A percentile compares a stretch with the other conserved stretches of the same genome.
Conservation (phyloP, 2,113 vertebrate genomes). For the Sylvietta virens region DNA sequence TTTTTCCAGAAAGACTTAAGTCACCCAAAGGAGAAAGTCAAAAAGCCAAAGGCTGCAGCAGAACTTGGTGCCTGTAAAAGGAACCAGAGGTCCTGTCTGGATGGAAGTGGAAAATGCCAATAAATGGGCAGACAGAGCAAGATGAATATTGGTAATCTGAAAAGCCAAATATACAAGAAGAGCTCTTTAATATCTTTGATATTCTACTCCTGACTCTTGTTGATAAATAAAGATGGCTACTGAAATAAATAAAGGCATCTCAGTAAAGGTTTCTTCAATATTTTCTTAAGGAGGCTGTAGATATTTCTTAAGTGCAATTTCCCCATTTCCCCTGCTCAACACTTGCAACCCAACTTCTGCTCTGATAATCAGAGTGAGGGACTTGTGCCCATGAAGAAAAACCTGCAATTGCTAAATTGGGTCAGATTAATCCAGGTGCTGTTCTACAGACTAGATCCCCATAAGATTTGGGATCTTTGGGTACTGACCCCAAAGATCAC, state of each 20-base stretch:
- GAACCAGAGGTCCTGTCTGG: neutral
- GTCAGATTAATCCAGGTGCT: neutral
- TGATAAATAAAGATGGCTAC: neutral
- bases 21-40: neutral
- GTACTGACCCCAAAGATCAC: neutral
- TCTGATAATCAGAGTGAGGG: neutral
- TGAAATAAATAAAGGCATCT: neutral
- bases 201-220: neutral
- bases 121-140: neutral
- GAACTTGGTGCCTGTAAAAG: neutral
- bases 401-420: accelerated
- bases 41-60: neutral
- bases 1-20: constrained; percentile 7
- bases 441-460: neutral
- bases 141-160: neutral
- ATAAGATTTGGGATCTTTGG: neutral
- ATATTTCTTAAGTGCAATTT: neutral
- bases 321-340: neutral
- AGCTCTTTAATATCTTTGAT: neutral
- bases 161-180: neutral
- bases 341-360: neutral
- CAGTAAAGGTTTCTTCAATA: neutral
- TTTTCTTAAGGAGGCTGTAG: neutral
- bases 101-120: neutral
- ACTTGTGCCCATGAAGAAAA: neutral